Evolutionary conservation across 1,140 invertebrate genomes (phyloP), one percentile per base, ranked within the genome.

Genomic region (Bombus breviceps): DNA sequence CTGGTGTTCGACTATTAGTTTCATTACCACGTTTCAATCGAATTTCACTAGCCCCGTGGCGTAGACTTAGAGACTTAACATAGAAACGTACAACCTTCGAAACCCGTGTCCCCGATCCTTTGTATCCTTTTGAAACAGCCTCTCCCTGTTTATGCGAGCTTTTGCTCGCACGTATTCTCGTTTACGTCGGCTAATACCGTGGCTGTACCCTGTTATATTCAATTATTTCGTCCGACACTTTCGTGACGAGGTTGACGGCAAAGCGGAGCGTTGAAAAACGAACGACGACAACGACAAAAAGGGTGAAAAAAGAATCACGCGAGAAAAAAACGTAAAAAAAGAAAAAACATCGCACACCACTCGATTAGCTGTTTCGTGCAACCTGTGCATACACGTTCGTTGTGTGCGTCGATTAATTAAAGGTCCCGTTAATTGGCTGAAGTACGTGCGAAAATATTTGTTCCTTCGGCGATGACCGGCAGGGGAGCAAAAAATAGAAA

Each of bases 21-120:
- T 89, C 88, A 71, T 75, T 87, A 75, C 64, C 34, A 57, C 81
- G 84, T 82, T 82, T 82, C 85, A 66, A 82, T 69, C 78, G 73
- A 87, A 90, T 87, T 84, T 84, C 84, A n/a, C 57, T 53, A 53
- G 41, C 39, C 43, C n/a, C 32, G 62, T 53, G 72, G 59, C 12
- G 18, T 41, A 32, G 34, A 28, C n/a, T 12, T 57, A 71, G 39
- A 43, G 37, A 66, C 53, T n/a, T 32, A 41, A 57, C 39, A 34
- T 32, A 32, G 66, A 25, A 53, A 59, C 47, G 39, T 34, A 37
- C 37, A 41, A n/a, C 64, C n/a, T 59, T n/a, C 59, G 25, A 4
- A 62, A 13, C 28, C 4, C 22, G 10, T 62, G 59, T n/a, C 28
- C 12, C 12, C 59, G 25, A 28, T 39, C 72, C 64, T 82, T 86